Evolutionary conservation across 2,113 vertebrate genomes (phyloP).

Genomic region (Myodes glareolus): DNA sequence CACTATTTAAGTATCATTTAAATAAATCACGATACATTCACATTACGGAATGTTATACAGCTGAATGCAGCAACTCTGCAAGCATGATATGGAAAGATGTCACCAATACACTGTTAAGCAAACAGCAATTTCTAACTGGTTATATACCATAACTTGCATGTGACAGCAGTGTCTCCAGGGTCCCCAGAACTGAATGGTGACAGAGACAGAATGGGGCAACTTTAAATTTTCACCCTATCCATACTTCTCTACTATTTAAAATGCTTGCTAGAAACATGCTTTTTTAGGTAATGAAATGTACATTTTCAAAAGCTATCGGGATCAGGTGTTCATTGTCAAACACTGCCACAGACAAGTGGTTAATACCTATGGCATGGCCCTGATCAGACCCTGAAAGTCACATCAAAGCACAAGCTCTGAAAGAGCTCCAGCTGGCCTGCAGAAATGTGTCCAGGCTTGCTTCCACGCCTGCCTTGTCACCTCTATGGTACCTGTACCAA

Average conservation of each 20-base stretch:
- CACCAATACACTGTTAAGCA: background rate
- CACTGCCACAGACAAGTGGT: background rate
- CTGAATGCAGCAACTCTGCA: background rate
- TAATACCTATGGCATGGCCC: background rate
- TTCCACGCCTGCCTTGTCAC: background rate
- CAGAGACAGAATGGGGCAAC: background rate
- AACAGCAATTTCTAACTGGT: background rate
- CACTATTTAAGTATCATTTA: background rate
- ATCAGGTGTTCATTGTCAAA: slow-evolving; percentile 55
- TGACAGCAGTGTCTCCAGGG: background rate
- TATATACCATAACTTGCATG: too few relatives aligned
- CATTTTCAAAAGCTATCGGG: background rate
- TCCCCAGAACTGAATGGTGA: background rate
- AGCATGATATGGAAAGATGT: background rate
- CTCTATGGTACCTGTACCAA: background rate
- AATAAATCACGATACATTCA: background rate
- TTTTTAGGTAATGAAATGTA: slow-evolving; percentile 10
- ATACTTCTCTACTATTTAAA: background rate
- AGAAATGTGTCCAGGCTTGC: background rate
- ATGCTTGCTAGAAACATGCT: background rate
- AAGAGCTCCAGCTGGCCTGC: slow-evolving; percentile 5
- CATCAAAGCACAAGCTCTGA: background rate
- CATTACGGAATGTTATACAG: background rate
- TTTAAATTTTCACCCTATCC: background rate
- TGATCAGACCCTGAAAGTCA: background rate